Base-by-base conservation (phyloP, 1,140 invertebrate species). In the Drosophila miranda region DNA sequence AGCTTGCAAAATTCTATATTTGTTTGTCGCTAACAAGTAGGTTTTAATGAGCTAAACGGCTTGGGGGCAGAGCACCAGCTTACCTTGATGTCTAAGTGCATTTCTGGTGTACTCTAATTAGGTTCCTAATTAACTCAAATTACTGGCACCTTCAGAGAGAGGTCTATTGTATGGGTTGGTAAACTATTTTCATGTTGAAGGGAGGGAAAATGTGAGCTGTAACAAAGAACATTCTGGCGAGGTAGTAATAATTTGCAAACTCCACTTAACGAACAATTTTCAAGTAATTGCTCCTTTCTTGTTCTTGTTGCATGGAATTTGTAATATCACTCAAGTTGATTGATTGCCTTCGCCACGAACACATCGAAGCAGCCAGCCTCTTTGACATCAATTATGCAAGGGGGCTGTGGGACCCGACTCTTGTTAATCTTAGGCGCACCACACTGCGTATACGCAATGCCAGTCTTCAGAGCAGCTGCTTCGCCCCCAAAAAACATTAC, bases 301-400 rank as follows among this genome's bases (percentile, higher is more conserved):
- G 8, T 8, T 9, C 3, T 8, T 13, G 23, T 53, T 60, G 23
- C n/a, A 4, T 0, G 8, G 48, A 73, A 55, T 69, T 73, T 75
- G 76, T 51, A 46, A 45, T 43, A 72, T 52, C 69, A 80, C 76
- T 76, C 72, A 59, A 80, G 45, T 71, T 81, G 78, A 80, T 80
- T 81, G 78, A 80, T 80, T 81, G 67, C 57, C 67, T 45, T 68
- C 44, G 14, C 48, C 62, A 51, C 45, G 34, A 38, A 64, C 61
- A 62, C 58, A 64, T 62, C 44, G 60, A 30, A 41, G 55, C 28
- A n/a, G 53, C 16, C 34, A 14, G 57, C n/a, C 34, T 38, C 9
- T 16, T 26, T 16, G 41, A 53, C 71, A 79, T 79, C 71, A 79
- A 79, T 79, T 81, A 80, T 80, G 59, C 53, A 76, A 46, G 42